Conservation (phyloP, 2,797 vertebrate species). For the Acropternis orthonyx region DNA sequence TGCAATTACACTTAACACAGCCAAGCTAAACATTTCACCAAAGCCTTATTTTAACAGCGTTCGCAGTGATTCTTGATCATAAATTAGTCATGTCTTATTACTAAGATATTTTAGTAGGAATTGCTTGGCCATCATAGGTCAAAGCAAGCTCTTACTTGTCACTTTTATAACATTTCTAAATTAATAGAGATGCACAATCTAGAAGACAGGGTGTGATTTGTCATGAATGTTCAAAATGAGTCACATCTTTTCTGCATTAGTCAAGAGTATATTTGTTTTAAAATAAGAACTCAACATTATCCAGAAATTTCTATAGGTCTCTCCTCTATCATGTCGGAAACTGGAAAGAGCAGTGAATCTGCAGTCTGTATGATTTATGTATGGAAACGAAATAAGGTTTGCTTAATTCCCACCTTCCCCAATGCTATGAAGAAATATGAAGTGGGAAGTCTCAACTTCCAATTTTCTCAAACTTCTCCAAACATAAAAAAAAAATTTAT, state of each 20-base stretch:
- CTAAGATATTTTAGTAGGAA: background rate
- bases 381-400: background rate
- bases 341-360: background rate
- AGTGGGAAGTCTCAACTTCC: background rate
- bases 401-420: background rate
- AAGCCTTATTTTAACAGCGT: background rate
- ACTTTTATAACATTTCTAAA: background rate
- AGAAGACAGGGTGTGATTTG: background rate
- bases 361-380: background rate
- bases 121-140: background rate
- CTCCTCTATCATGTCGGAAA: background rate
- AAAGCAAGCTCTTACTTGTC: background rate
- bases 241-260: background rate
- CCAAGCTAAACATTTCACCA: background rate
- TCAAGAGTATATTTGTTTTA: background rate
- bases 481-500: background rate
- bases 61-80: background rate
- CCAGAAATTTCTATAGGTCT: background rate
- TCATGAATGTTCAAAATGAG: background rate
- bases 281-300: background rate
- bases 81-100: background rate
- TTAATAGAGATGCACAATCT: background rate
- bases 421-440: background rate
- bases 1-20: background rate
- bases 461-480: background rate